Conservation (phyloP, 2,888 invertebrate genomes). For the Agriopis aurantiaria region DNA sequence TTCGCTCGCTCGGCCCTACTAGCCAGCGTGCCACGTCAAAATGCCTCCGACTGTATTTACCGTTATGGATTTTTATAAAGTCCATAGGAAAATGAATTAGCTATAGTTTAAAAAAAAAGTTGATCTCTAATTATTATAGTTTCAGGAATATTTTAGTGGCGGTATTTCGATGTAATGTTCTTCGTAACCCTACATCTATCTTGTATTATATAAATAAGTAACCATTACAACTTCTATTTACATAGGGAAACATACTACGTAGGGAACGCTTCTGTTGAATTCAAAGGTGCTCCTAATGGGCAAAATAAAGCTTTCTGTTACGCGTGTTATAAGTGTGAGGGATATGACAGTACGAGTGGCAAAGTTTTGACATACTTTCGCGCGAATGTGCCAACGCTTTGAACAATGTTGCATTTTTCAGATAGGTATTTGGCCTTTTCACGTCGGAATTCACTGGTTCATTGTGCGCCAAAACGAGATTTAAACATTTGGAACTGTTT, state of each 20-base stretch:
- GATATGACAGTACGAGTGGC: background rate
- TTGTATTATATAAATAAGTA: background rate
- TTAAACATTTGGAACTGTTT: slow-evolving; percentile 19
- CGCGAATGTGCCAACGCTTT: slow-evolving; percentile 13
- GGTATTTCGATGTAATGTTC: too few species aligned
- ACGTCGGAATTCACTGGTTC: slow-evolving; percentile 16
- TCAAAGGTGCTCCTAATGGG: background rate
- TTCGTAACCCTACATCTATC: too few species aligned
- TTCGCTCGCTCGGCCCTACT: too few species aligned
- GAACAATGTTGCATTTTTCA: slow-evolving; percentile 32
- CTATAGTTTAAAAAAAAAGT: too few species aligned
- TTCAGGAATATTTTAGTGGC: too few species aligned
- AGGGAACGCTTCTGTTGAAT: background rate
- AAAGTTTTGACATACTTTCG: slow-evolving; percentile 28
- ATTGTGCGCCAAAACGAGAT: slow-evolving; percentile 19
- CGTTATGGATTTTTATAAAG: too few species aligned
- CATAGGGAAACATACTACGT: background rate
- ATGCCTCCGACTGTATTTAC: too few species aligned
- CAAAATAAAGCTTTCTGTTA: background rate
- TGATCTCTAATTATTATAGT: too few species aligned
- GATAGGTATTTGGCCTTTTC: slow-evolving; percentile 23
- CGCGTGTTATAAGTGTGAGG: background rate
- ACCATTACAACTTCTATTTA: background rate
- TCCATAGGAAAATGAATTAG: too few species aligned
- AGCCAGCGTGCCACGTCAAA: too few species aligned